Evolutionary conservation across 2,888 invertebrate genomes (phyloP), one percentile per base, ranked within the genome.

Genomic region (Epistrophe eligans): DNA sequence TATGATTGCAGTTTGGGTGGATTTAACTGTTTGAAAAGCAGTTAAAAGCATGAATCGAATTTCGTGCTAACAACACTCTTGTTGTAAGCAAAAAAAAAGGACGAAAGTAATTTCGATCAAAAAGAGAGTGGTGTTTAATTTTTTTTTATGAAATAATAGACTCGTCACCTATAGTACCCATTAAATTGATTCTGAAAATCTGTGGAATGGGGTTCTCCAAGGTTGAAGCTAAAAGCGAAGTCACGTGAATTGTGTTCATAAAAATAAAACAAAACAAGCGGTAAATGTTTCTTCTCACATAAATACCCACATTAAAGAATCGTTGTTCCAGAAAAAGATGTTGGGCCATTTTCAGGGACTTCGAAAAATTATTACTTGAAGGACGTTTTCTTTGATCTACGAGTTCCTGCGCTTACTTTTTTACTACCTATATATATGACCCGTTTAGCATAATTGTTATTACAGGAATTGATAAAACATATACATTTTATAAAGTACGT

Each of bases 51-150:
- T 73, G 38, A 62, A 83, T 62, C 73, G 58, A 55, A 73, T 73
- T 77, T 74, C 85, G 77, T 81, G 81, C 85, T 48, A 55, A 84
- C 80, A 58, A 71, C 24, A 64, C 60, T 24, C 24, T 66, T n/a
- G 58, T 11, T 45, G n/a, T 45, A n/a, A 24, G 24, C 17, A 32
- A 55, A 67, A 55, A 66, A 35, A 35, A 64, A 67, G 24, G 13
- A 52, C 15, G 50, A 66, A 32, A 32, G 8, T 62, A 76, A 50
- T 76, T 79, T 76, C 62, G 43, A n/a, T 40, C 35, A 62, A 28
- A 48, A 43, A n/a, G 38, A 60, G 38, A 48, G 62, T 66, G 40
- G 40, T 55, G 50, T 82, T 55, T 15, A 40, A 28, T 28, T 19
- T 24, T 43, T 38, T 43, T 74, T 66, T 82, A 71, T 70, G 66